A percentile compares a stretch with the other conserved stretches of the same genome.
phyloP scores from a whole-genome alignment of 2,888 invertebrate species.

The Epistrophe eligans region DNA sequence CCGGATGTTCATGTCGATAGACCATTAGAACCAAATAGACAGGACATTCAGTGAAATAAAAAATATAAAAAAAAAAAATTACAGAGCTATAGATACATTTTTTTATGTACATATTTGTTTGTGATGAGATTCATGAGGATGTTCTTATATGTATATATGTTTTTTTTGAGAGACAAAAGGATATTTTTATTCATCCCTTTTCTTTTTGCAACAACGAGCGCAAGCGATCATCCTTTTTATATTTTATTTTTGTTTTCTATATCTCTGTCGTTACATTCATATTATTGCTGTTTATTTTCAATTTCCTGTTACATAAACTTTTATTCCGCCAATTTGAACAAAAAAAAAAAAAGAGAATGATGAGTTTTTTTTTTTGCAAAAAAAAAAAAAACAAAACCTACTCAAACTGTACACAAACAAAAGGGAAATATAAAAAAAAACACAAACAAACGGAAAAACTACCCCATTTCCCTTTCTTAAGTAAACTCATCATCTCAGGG shows the following conservation, averaged over 20 bases:
- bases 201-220: background rate
- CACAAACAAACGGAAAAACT: constrained; percentile 11
- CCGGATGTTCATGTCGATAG: constrained; percentile 64
- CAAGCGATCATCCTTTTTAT: background rate
- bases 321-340: constrained; percentile 71
- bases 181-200: constrained; percentile 28
- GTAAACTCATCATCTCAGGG: constrained; percentile 56
- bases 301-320: constrained; percentile 74
- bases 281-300: constrained; percentile 74
- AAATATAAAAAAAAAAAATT: constrained; percentile 4
- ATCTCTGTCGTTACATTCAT: constrained; percentile 33
- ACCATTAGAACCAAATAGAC: constrained; percentile 60
- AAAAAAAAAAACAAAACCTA: constrained; percentile 1
- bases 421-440: constrained; percentile 14
- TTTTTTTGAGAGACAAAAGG: constrained; percentile 39
- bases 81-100: background rate
- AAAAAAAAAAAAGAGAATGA: constrained; percentile 24
- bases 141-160: background rate
- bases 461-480: constrained; percentile 46
- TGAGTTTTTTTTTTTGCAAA: constrained; percentile 11
- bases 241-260: background rate
- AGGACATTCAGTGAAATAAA: constrained; percentile 49
- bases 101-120: background rate
- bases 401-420: constrained; percentile 36
- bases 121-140: constrained; percentile 34